A percentile compares a stretch with the other conserved stretches of the same genome.
Conservation (phyloP, 2,888 invertebrate genomes). For the Stictocephala bisonia region DNA sequence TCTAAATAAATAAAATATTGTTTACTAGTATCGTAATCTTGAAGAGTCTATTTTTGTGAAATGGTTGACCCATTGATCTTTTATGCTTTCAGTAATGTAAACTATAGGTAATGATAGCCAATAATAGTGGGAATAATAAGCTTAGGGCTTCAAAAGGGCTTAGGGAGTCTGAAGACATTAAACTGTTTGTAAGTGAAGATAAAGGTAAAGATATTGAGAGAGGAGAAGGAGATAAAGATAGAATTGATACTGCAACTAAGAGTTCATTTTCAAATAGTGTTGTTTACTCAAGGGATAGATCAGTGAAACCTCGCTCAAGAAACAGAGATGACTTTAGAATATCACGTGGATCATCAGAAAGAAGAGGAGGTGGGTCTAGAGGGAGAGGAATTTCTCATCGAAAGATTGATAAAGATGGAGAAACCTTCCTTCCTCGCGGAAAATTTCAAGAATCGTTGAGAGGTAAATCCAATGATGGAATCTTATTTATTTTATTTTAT, state of each 20-base stretch:
- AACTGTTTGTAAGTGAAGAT: constrained; percentile 63
- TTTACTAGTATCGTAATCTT: too few relatives aligned
- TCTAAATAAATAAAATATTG: too few relatives aligned
- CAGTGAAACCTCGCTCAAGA: constrained; percentile 36
- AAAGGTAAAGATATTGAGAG: constrained; percentile 56
- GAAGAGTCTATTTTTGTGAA: too few relatives aligned
- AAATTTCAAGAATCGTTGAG: constrained; percentile 70
- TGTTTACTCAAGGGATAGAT: constrained; percentile 31
- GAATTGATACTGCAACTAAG: constrained; percentile 28
- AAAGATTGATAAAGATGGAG: constrained; percentile 61
- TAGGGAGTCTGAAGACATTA: constrained; percentile 66
- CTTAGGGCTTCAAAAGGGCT: constrained; percentile 71
- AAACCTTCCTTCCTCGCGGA: constrained; percentile 65
- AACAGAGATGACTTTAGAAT: constrained; percentile 66
- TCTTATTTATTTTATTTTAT: too few relatives aligned
- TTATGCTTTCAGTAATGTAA: constrained; percentile 64
- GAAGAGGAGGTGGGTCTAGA: constrained; percentile 67
- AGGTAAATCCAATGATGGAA: constrained; percentile 63
- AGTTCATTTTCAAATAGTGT: constrained; percentile 26
- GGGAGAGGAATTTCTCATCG: constrained; percentile 64
- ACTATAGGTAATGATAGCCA: constrained; percentile 73
- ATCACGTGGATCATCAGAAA: constrained; percentile 67
- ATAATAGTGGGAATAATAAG: constrained; percentile 73
- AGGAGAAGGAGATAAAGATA: constrained; percentile 60
- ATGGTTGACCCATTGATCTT: constrained; percentile 32